These are phyloP conservation scores for Rhyacophila evoluta DNA, from an alignment of 2,888 invertebrate genomes.

Conservation along the genomic window DNA sequence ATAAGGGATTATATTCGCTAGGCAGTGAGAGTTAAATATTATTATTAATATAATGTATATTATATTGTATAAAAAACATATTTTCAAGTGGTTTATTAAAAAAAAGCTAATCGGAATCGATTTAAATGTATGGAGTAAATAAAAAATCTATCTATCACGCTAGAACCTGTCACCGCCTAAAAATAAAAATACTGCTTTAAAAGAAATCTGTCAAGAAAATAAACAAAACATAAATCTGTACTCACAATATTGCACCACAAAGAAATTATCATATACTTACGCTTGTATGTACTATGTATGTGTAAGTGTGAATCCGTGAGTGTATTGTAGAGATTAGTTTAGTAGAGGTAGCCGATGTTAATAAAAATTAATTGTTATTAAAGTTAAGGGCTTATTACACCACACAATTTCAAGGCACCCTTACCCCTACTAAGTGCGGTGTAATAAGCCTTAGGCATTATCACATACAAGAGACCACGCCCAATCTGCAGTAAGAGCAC, in stretches of 20 bases:
- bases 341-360: background rate
- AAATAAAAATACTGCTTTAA: background rate
- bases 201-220: conserved; percentile 12
- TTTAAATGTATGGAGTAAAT: background rate
- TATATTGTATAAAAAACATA: too few species aligned
- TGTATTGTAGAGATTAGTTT: background rate
- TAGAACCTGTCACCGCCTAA: background rate
- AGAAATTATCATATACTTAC: background rate
- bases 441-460: too few species aligned
- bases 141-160: background rate
- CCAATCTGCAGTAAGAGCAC: too few species aligned
- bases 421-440: too few species aligned
- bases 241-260: conserved; percentile 6
- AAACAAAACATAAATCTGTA: background rate
- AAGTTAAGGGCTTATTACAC: too few species aligned
- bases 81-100: too few species aligned
- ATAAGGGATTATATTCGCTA: too few species aligned
- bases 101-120: background rate
- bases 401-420: too few species aligned
- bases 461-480: too few species aligned
- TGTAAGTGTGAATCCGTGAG: background rate
- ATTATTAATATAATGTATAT: too few species aligned
- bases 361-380: too few species aligned
- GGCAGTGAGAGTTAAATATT: too few species aligned
- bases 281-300: background rate